These are phyloP conservation scores for Cacoxenus indagator DNA, from an alignment of 2,888 invertebrate species.

Conservation along the genomic window DNA sequence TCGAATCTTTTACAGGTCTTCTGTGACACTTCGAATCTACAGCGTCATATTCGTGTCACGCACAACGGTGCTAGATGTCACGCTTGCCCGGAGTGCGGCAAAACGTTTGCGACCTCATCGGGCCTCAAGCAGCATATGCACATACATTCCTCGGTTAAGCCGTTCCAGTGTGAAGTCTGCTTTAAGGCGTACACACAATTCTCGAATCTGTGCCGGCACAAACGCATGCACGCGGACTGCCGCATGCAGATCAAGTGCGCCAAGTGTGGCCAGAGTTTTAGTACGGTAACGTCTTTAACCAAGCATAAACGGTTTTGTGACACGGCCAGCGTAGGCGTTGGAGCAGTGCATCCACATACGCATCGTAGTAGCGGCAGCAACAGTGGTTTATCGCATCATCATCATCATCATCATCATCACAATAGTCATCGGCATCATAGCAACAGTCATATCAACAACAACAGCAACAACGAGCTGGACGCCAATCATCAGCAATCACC, in stretches of 20 bases:
- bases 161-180: constrained; percentile 97
- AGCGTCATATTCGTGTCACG: constrained; percentile 95
- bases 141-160: constrained; percentile 98
- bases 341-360: too few relatives aligned
- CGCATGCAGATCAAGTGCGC: constrained; percentile 93
- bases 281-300: constrained; percentile 89
- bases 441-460: constrained; percentile 72
- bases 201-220: constrained; percentile 99
- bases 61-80: constrained; percentile 97
- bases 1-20: constrained; percentile 80
- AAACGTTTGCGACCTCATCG: constrained; percentile 97
- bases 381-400: constrained; percentile 31
- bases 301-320: constrained; percentile 98
- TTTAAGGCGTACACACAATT: constrained; percentile 99
- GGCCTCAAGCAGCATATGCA: constrained; percentile 99
- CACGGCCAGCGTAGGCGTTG: constrained; percentile 73
- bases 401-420: constrained; percentile 47
- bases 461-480: constrained; percentile 52
- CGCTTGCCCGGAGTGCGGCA: constrained; percentile 98
- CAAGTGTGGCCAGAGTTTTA: constrained; percentile 94
- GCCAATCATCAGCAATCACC: constrained; percentile 65
- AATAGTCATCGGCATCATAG: constrained; percentile 25
- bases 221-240: constrained; percentile 98
- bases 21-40: constrained; percentile 96
- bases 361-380: constrained; percentile 46